Conservation (phyloP, 2,888 invertebrate genomes). For the Sarcophaga rosellei region DNA sequence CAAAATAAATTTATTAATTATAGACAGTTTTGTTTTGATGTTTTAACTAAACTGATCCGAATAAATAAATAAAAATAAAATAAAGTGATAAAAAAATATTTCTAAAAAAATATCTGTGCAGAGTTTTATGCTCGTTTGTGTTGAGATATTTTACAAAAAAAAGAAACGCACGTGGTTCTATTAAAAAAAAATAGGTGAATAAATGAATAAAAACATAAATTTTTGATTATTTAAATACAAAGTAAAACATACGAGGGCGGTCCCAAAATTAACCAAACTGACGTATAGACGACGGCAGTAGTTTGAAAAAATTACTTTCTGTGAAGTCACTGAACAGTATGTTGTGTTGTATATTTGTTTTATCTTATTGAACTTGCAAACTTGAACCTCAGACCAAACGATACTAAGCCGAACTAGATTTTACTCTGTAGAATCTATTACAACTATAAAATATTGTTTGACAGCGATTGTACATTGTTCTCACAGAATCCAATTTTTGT, state of each 20-base stretch:
- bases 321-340: too few relatives aligned
- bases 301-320: too few relatives aligned
- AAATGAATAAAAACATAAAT: neutral
- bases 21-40: slow-evolving; percentile 44
- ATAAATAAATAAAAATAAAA: slow-evolving; percentile 28
- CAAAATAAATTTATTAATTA: slow-evolving; percentile 57
- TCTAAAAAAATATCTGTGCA: neutral
- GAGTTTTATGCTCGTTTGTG: slow-evolving; percentile 22
- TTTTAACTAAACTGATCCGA: slow-evolving; percentile 40
- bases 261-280: too few relatives aligned
- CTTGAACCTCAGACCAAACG: too few relatives aligned
- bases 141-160: neutral
- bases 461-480: too few relatives aligned
- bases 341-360: too few relatives aligned
- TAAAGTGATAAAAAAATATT: slow-evolving; percentile 30
- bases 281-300: too few relatives aligned
- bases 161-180: slow-evolving; percentile 50
- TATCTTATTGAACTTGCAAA: too few relatives aligned
- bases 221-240: slow-evolving; percentile 22
- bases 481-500: too few relatives aligned
- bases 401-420: too few relatives aligned
- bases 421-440: too few relatives aligned
- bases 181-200: neutral
- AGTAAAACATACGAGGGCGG: neutral
- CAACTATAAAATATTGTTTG: too few relatives aligned